Base-by-base conservation (phyloP, 2,888 invertebrate genomes). In the Mayetiola destructor region DNA sequence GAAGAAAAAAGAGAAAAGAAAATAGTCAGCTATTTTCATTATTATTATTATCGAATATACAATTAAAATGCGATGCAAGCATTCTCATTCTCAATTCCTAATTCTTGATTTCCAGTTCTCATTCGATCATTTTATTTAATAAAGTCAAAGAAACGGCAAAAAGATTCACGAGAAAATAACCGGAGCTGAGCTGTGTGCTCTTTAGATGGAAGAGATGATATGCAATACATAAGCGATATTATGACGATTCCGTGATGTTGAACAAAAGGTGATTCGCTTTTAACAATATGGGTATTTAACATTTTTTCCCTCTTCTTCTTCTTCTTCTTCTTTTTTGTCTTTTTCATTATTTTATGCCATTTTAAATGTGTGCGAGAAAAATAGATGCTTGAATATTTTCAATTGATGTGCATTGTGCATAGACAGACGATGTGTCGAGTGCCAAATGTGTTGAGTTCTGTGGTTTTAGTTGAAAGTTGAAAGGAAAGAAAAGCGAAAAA, bases 251-350 rank as follows among this genome's bases (percentile, higher is more conserved):
- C n/a, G 12, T 42, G 42, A 5, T 42, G 42, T 3, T 48, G 48
- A 27, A 48, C 27, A 48, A 48, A 48, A 48, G 48, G 48, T 48
- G n/a, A n/a, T n/a, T n/a, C n/a, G n/a, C n/a, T n/a, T n/a, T n/a
- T n/a, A n/a, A n/a, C n/a, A 48, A 48, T 9, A 48, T 48, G 48
- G 42, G 23, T 23, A 23, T 42, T 4, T 48, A n/a, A n/a, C n/a
- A n/a, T n/a, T n/a, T n/a, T n/a, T n/a, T n/a, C n/a, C n/a, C n/a
- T n/a, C n/a, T n/a, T n/a, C n/a, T n/a, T n/a, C n/a, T n/a, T n/a
- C n/a, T n/a, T n/a, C n/a, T n/a, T n/a, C n/a, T n/a, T n/a, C n/a
- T n/a, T n/a, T n/a, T n/a, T n/a, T n/a, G n/a, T n/a, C n/a, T n/a
- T n/a, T 48, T 27, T 48, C 27, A 48, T 48, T 48, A 27, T 48